Conservation (phyloP, 2,888 invertebrate species). For the Camponotus fellah region DNA sequence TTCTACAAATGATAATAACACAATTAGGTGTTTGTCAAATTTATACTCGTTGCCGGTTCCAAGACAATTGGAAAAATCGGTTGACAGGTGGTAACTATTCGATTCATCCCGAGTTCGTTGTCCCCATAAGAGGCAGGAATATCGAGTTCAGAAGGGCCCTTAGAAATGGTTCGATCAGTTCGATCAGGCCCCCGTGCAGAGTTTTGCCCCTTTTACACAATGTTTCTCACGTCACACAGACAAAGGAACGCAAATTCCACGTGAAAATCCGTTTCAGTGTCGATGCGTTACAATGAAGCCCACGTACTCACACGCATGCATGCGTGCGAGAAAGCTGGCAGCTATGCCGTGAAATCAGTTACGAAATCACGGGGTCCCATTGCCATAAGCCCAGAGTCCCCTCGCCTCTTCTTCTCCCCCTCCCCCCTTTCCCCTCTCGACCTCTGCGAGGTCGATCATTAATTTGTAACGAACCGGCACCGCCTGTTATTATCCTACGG, state of each 20-base stretch:
- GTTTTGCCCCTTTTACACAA: conserved; percentile 74
- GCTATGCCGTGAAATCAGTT: conserved; percentile 79
- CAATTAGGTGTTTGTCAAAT: conserved; percentile 26
- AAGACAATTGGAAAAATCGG: conserved; percentile 66
- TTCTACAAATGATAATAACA: background rate
- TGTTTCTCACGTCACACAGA: conserved; percentile 83
- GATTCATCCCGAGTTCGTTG: conserved; percentile 61
- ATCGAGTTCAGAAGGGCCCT: conserved; percentile 71
- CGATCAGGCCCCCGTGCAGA: conserved; percentile 77
- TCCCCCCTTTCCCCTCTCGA: conserved; percentile 36
- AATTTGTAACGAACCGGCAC: conserved; percentile 83
- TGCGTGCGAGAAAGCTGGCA: conserved; percentile 65
- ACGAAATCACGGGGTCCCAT: conserved; percentile 79
- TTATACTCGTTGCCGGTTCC: conserved; percentile 17
- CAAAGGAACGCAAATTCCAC: conserved; percentile 71
- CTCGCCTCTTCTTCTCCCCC: background rate
- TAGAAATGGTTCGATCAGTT: conserved; percentile 76
- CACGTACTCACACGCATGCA: conserved; percentile 21
- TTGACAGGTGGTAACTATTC: conserved; percentile 69
- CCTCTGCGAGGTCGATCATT: conserved; percentile 78
- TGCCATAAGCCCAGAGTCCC: conserved; percentile 64
- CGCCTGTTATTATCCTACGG: conserved; percentile 81
- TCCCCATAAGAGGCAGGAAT: conserved; percentile 60
- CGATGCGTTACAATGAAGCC: conserved; percentile 43
- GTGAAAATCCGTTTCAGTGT: conserved; percentile 65